Percentiles rank a stretch among this genome's conserved stretches.
Evolutionary conservation across 2,113 vertebrate species (phyloP).

Genomic region (Petrocephalus microphthalmus): DNA sequence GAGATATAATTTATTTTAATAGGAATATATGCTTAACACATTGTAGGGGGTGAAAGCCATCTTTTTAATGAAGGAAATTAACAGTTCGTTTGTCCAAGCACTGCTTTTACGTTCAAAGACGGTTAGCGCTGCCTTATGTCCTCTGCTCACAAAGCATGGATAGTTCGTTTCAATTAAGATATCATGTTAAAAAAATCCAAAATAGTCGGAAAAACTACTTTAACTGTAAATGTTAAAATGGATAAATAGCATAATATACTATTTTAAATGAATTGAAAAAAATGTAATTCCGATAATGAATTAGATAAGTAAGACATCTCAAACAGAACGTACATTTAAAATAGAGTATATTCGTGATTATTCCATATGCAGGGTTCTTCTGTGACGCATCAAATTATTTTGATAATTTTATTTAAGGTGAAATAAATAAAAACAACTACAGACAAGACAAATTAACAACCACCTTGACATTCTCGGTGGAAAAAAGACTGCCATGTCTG

Average conservation of each 20-base stretch:
- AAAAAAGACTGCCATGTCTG: not conserved
- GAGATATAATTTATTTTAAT: not conserved
- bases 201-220: not conserved
- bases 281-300: not conserved
- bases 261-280: not conserved
- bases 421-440: not conserved
- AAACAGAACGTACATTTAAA: not conserved
- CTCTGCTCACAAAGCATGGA: not conserved
- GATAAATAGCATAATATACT: not conserved
- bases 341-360: not conserved
- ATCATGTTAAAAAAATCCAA: not conserved
- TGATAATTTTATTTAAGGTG: not conserved
- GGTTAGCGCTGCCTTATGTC: not conserved
- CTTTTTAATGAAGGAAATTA: not conserved
- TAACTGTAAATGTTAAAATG: not conserved
- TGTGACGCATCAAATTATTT: not conserved
- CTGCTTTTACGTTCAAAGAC: not conserved
- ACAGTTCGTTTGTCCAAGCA: not conserved
- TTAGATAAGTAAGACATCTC: not conserved
- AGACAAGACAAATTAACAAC: not conserved
- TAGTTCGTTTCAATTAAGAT: not conserved
- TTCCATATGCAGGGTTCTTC: not conserved
- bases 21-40: not conserved
- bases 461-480: not conserved
- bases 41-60: not conserved